Evolutionary conservation across 2,113 vertebrate species (phyloP), one percentile per base, ranked within the genome.

Genomic region (Pygoscelis adeliae): DNA sequence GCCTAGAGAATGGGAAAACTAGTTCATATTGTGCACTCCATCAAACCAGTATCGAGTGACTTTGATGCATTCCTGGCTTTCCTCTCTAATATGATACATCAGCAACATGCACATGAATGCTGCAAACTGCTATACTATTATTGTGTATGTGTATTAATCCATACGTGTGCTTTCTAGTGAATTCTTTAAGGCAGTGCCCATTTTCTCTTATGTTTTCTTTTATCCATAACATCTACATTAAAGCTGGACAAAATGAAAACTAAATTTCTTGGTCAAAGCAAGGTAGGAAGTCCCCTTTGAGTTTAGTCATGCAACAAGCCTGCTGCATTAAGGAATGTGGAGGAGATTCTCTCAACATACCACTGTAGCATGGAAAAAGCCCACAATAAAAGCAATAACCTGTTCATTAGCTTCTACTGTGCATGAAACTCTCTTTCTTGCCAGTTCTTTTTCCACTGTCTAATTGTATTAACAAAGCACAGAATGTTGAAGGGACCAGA

Each of bases 41-140:
- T 59, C 56, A 72, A 65, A 52, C 30, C 36, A 29, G 21, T 17
- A 21, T 49, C 0, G 0, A 38, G 17, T 42, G 25, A 46, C 30
- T 77, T 79, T n/a, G 34, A 25, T 67, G 38, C 25, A 44, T 67
- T 73, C 34, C 42, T 82, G 47, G 18, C 18, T 80, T 59, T 76
- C 7, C 19, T 76, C 12, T 62, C 30, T 58, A 30, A 11, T 19
- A 42, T 34, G 14, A 40, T 44, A 18, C 12, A n/a, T 59, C 30
- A 61, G 38, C 18, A 56, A 32, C 16, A 34, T 1, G 6, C 25
- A 25, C 11, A 11, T 15, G 18, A 76, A 34, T 58, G 17, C 38
- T 90, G 38, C 18, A 42, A 81, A 78, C 9, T 63, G 9, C 26
- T 58, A 1, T 7, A 5, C 17, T 52, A 1, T 38, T 63, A 14